These are phyloP conservation scores for Musca domestica DNA, from an alignment of 1,140 invertebrate genomes.

Conservation along the genomic window DNA sequence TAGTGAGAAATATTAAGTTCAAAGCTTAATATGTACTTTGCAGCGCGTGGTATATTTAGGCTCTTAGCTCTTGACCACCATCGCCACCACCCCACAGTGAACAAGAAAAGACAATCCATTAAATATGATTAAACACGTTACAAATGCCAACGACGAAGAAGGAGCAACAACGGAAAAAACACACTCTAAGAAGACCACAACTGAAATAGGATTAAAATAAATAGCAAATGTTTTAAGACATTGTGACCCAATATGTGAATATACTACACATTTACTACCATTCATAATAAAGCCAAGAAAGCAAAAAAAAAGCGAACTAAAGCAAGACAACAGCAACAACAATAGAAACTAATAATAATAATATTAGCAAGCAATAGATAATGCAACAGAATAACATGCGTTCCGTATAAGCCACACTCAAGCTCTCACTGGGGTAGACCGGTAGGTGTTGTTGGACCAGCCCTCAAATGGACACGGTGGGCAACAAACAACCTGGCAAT, in stretches of 20 bases:
- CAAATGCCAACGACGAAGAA: neutral
- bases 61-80: neutral
- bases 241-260: neutral
- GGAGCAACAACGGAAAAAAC: neutral
- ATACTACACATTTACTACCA: neutral
- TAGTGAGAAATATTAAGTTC: slow-evolving; percentile 9
- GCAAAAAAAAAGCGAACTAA: no score
- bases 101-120: slow-evolving; percentile 21
- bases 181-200: neutral
- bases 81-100: no score
- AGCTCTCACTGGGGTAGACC: no score
- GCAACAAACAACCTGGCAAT: no score
- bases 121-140: slow-evolving; percentile 19
- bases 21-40: slow-evolving; percentile 11
- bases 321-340: neutral
- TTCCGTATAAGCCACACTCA: no score
- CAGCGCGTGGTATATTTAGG: neutral
- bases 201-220: slow-evolving; percentile 18
- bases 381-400: no score
- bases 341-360: neutral
- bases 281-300: neutral
- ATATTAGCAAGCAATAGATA: neutral
- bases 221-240: slow-evolving; percentile 20
- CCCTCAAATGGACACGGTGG: no score
- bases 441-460: no score